A percentile compares a stretch with the other conserved stretches of the same genome.
phyloP scores from a whole-genome alignment of 2,113 vertebrate species.

The Todiramphus saurophagus region DNA sequence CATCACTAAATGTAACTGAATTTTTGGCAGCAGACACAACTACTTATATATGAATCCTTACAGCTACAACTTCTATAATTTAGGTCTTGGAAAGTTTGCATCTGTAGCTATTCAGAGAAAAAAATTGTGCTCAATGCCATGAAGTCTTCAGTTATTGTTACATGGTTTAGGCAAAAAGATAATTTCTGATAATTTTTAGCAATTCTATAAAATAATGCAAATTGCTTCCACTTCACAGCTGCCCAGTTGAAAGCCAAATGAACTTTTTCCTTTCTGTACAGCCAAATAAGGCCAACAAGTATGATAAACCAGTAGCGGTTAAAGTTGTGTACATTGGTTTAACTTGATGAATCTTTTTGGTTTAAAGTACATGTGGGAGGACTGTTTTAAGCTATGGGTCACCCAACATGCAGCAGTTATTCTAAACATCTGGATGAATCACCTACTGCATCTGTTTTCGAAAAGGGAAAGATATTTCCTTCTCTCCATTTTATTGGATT shows the following conservation, averaged over 20 bases:
- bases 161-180: neutral
- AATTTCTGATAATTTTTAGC: neutral
- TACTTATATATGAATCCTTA: neutral
- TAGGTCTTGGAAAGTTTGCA: neutral
- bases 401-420: neutral
- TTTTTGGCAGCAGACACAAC: neutral
- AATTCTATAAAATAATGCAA: neutral
- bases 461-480: neutral
- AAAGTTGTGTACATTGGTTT: neutral
- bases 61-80: neutral
- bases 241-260: neutral
- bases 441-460: neutral
- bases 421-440: neutral
- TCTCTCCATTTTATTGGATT: neutral
- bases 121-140: neutral
- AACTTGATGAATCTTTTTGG: neutral
- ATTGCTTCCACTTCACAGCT: neutral
- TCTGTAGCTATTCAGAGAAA: neutral
- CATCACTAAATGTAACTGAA: neutral
- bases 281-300: neutral
- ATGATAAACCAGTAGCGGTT: neutral
- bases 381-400: neutral
- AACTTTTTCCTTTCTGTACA: neutral
- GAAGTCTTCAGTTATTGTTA: neutral
- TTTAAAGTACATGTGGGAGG: neutral